These are phyloP conservation scores for Antedon mediterranea DNA, from an alignment of 53 echinoderm and acorn worm species.

Conservation along the genomic window DNA sequence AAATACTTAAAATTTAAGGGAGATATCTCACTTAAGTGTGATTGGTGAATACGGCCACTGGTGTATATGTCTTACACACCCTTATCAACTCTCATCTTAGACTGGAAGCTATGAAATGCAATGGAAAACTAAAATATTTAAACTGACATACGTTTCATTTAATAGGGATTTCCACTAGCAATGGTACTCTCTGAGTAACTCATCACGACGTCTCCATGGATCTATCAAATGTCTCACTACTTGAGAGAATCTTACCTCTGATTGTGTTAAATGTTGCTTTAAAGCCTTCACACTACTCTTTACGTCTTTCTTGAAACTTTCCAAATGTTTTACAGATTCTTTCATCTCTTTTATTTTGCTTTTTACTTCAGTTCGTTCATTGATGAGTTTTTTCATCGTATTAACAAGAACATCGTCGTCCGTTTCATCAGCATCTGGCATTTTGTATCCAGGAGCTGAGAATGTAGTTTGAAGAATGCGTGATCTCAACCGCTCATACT, in stretches of 20 bases:
- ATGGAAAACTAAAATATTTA: no score
- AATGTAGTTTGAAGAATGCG: conserved; percentile 73
- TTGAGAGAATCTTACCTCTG: conserved; percentile 58
- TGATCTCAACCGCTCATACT: conserved; percentile 69
- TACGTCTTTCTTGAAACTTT: conserved; percentile 51
- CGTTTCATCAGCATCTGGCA: conserved; percentile 54
- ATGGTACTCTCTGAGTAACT: no score
- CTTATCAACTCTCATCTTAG: no score
- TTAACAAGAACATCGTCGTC: conserved; percentile 64
- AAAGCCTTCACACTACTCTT: conserved; percentile 69
- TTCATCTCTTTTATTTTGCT: conserved; percentile 69
- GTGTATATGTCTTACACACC: no score
- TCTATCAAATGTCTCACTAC: no score
- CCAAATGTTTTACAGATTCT: conserved; percentile 58
- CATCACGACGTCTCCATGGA: no score
- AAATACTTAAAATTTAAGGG: no score
- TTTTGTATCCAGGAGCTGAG: conserved; percentile 79
- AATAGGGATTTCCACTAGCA: no score
- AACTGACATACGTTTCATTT: no score
- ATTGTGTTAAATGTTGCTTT: conserved; percentile 49
- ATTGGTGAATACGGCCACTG: no score
- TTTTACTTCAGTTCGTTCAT: conserved; percentile 61
- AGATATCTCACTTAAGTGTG: no score
- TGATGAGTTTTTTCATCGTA: conserved; percentile 54
- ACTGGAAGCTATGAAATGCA: no score